These are phyloP conservation scores for Sarcophilus harrisii DNA, from an alignment of 2,797 vertebrate species.

Conservation along the genomic window DNA sequence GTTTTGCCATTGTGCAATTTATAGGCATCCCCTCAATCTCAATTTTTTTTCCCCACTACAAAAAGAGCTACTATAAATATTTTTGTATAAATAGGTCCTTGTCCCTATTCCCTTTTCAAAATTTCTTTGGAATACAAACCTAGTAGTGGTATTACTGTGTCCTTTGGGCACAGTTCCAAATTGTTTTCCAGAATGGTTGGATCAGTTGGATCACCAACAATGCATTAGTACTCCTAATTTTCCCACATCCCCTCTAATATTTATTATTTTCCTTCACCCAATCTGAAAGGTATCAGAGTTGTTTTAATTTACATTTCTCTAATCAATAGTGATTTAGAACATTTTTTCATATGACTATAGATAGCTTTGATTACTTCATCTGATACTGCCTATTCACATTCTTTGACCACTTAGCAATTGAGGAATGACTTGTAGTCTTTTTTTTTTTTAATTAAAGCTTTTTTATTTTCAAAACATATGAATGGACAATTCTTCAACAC, in stretches of 20 bases:
- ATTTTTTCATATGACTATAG: not conserved
- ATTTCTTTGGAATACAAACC: not conserved
- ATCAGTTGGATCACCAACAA: not conserved
- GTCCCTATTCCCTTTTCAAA: not conserved
- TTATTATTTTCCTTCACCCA: not conserved
- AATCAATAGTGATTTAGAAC: not conserved
- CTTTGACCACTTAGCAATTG: not conserved
- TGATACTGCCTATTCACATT: not conserved
- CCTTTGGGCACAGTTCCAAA: not conserved
- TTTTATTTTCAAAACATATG: no score
- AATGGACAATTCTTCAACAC: no score
- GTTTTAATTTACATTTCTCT: not conserved
- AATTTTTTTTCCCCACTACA: not conserved
- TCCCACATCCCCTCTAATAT: not conserved
- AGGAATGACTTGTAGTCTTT: not conserved
- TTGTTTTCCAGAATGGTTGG: not conserved
- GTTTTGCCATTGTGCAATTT: not conserved
- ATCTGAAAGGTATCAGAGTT: not conserved
- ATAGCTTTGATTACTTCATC: not conserved
- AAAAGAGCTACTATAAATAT: not conserved
- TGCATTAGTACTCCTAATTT: not conserved
- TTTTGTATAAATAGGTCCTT: not conserved
- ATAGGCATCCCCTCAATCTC: not conserved
- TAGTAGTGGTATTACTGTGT: not conserved
- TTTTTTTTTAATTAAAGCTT: no score